These are phyloP conservation scores for Synergus japonicus DNA, from an alignment of 2,888 invertebrate species.

Conservation along the genomic window DNA sequence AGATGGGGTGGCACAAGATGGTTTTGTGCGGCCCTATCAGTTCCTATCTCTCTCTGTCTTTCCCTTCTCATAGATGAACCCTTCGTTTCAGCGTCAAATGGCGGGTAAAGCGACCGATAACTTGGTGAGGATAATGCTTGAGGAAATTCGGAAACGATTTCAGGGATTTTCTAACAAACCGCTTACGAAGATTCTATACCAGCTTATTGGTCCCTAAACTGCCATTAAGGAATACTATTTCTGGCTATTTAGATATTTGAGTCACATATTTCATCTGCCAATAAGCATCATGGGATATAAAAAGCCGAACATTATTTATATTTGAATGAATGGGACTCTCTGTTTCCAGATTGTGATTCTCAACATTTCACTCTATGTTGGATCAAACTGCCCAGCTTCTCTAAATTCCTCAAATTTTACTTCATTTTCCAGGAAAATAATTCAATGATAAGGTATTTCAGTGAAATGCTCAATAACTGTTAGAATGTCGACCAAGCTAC, in stretches of 20 bases:
- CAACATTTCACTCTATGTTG: neutral
- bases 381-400: neutral
- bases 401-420: neutral
- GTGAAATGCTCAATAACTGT: neutral
- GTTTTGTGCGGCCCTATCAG: constrained; percentile 25
- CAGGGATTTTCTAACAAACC: constrained; percentile 13
- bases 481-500: neutral
- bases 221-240: neutral
- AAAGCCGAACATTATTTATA: neutral
- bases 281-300: neutral
- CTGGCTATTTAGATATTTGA: neutral
- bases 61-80: constrained; percentile 28
- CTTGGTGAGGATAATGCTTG: constrained; percentile 25
- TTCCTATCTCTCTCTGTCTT: constrained; percentile 43
- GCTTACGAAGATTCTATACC: neutral
- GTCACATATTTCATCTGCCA: neutral
- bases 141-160: constrained; percentile 22
- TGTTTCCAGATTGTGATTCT: neutral
- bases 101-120: constrained; percentile 48
- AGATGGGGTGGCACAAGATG: constrained; percentile 41
- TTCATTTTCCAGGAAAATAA: no score
- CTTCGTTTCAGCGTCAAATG: constrained; percentile 45
- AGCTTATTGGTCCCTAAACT: neutral
- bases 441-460: no score
- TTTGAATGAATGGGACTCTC: neutral